Evolutionary conservation across 2,888 invertebrate genomes (phyloP).

Genomic region (Minunthozetes semirufus): DNA sequence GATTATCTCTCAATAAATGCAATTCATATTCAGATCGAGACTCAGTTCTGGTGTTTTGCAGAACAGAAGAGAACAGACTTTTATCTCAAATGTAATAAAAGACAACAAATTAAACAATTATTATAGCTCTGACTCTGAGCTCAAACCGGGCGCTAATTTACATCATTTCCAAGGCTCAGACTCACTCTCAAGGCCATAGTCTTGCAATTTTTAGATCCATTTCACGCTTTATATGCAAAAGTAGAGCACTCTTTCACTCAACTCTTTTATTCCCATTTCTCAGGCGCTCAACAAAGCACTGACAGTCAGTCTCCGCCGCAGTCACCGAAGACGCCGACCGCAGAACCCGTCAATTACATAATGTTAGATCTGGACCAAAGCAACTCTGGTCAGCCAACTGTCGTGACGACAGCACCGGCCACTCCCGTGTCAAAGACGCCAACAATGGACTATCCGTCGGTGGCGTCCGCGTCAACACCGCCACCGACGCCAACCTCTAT

Average conservation of each 20-base stretch:
- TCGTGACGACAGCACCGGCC: conserved; percentile 35
- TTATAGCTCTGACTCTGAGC: too few relatives aligned
- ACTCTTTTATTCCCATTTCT: too few relatives aligned
- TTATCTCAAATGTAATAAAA: too few relatives aligned
- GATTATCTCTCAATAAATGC: too few relatives aligned
- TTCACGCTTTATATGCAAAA: not conserved
- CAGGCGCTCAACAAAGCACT: not conserved
- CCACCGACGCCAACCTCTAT: conserved; percentile 43
- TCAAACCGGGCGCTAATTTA: too few relatives aligned
- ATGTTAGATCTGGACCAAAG: conserved; percentile 64
- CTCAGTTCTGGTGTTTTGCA: too few relatives aligned
- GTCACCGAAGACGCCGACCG: conserved; percentile 9
- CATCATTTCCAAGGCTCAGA: not conserved
- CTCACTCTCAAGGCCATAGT: not conserved
- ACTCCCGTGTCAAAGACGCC: conserved; percentile 33
- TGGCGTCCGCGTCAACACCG: conserved; percentile 41
- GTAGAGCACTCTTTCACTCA: not conserved
- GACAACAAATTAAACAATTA: too few relatives aligned
- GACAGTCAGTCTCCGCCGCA: not conserved
- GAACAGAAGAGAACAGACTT: too few relatives aligned
- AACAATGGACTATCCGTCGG: conserved; percentile 31
- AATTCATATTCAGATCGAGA: too few relatives aligned
- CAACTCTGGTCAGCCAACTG: conserved; percentile 41
- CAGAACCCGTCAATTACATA: conserved; percentile 62
- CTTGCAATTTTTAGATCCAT: too few relatives aligned